These are phyloP conservation scores for Lagorchestes hirsutus DNA, from an alignment of 2,797 vertebrate genomes.

Conservation along the genomic window DNA sequence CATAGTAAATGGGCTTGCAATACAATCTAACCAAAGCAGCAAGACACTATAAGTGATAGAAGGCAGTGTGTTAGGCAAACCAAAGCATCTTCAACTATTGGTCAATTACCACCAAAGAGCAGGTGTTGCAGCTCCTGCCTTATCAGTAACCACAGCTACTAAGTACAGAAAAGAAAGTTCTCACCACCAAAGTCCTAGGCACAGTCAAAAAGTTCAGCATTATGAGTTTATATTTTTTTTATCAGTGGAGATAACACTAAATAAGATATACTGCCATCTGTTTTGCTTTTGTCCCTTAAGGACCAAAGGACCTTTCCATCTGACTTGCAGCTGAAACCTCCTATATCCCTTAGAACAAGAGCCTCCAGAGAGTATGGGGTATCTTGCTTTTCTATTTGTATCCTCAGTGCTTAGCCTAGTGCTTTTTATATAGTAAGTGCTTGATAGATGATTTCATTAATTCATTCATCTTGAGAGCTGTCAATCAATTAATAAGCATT, in stretches of 20 bases:
- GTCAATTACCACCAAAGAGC: background rate
- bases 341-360: background rate
- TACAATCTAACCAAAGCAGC: background rate
- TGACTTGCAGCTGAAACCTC: background rate
- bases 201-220: background rate
- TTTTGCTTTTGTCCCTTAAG: background rate
- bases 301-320: background rate
- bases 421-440: background rate
- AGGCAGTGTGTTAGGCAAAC: background rate
- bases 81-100: background rate
- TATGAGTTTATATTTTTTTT: background rate
- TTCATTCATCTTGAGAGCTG: background rate
- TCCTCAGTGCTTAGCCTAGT: background rate
- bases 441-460: background rate
- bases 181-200: background rate
- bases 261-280: background rate
- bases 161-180: background rate
- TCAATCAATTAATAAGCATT: background rate
- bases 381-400: background rate
- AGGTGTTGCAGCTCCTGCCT: background rate
- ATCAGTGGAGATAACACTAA: background rate
- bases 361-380: background rate
- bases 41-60: background rate
- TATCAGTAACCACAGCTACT: background rate
- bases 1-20: background rate